Evolutionary conservation across 2,797 vertebrate genomes (phyloP).

Genomic region (Paedocypris micromegethes): DNA sequence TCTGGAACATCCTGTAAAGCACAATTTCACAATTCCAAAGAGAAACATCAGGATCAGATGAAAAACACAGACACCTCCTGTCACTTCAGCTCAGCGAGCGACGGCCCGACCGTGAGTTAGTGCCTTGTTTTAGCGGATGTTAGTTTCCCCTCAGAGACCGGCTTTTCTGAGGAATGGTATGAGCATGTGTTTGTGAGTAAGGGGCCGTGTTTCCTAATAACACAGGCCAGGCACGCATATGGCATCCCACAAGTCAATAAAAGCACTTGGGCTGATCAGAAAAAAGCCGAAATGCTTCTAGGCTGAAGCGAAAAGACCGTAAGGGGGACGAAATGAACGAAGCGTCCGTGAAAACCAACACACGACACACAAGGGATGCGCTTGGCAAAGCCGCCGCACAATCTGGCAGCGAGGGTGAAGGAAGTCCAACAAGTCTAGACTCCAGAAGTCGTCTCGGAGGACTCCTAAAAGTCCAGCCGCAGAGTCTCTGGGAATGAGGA

Average conservation of each 20-base stretch:
- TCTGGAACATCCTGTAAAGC: constrained; percentile 68
- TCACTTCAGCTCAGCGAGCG: constrained; percentile 3
- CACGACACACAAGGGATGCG: constrained; percentile 33
- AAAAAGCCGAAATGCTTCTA: constrained; percentile 35
- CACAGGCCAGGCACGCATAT: constrained; percentile 49
- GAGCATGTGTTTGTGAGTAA: constrained; percentile 34
- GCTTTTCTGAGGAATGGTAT: constrained; percentile 19
- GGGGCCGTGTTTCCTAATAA: constrained; percentile 43
- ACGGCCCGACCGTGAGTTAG: constrained; percentile 24
- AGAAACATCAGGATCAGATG: constrained; percentile 29
- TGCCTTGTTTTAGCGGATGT: constrained; percentile 33
- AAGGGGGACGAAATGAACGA: constrained; percentile 38
- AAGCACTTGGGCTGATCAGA: constrained; percentile 47
- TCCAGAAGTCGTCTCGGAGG: constrained; percentile 58
- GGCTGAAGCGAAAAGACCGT: constrained; percentile 40
- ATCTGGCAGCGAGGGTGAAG: constrained; percentile 49
- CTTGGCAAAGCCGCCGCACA: constrained; percentile 12
- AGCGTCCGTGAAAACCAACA: constrained; percentile 40
- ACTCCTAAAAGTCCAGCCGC: constrained; percentile 59
- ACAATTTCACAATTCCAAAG: constrained; percentile 27
- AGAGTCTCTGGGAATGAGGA: constrained; percentile 41
- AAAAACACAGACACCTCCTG: constrained; percentile 32
- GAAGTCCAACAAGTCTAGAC: constrained; percentile 70
- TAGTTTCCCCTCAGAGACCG: constrained; percentile 34
- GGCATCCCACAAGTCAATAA: constrained; percentile 47